Percentiles rank a stretch among this genome's conserved stretches.
These are phyloP conservation scores for Ectemnius cavifrons DNA, from an alignment of 2,888 invertebrate genomes.

Conservation along the genomic window DNA sequence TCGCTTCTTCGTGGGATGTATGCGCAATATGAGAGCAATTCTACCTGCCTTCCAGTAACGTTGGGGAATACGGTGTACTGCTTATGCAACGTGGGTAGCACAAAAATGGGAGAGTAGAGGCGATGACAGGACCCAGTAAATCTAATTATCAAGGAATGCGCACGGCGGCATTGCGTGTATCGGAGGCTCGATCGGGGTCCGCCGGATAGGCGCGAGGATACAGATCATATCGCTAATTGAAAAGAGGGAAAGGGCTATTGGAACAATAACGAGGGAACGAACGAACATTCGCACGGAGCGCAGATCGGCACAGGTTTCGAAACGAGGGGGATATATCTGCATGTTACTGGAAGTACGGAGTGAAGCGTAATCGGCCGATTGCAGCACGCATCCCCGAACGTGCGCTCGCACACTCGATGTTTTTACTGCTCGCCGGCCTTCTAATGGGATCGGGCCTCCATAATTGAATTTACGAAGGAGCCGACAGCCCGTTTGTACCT, in stretches of 20 bases:
- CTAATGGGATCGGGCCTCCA: constrained; percentile 56
- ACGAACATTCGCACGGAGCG: constrained; percentile 29
- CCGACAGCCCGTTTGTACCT: constrained; percentile 28
- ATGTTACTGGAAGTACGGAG: constrained; percentile 22
- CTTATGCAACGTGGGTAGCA: too few relatives aligned
- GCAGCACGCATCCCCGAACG: constrained; percentile 52
- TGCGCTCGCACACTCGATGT: constrained; percentile 23
- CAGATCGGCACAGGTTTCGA: constrained; percentile 21
- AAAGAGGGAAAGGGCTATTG: constrained; percentile 39
- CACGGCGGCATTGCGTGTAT: constrained; percentile 1
- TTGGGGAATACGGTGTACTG: too few relatives aligned
- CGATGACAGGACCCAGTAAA: too few relatives aligned
- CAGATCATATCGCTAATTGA: constrained; percentile 42
- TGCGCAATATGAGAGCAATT: too few relatives aligned
- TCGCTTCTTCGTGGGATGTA: too few relatives aligned
- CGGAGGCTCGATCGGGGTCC: neutral
- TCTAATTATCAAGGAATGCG: neutral
- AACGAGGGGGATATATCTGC: constrained; percentile 45
- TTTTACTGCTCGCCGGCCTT: constrained; percentile 49
- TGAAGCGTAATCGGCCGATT: constrained; percentile 31
- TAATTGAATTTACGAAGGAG: constrained; percentile 58
- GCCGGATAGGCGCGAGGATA: neutral
- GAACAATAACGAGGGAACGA: constrained; percentile 37
- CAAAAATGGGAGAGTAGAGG: too few relatives aligned
- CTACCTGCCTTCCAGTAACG: too few relatives aligned